Evolutionary conservation across 2,113 vertebrate genomes (phyloP), one percentile per base, ranked within the genome.

Genomic region (Fukomys damarensis): DNA sequence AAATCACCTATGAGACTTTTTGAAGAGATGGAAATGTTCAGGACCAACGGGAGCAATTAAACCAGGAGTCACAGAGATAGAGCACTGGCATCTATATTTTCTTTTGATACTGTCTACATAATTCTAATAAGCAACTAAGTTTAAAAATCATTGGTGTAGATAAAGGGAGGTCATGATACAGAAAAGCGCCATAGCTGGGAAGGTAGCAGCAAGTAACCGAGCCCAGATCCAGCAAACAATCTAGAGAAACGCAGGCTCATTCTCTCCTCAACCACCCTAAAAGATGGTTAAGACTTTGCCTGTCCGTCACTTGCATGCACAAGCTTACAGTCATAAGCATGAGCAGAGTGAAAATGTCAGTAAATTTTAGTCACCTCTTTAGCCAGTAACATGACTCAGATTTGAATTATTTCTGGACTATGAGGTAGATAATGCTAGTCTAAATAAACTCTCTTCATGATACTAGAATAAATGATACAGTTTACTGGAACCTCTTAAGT

Each of bases 381-480:
- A 80, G 24, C 38, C 43, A 68, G 32, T 83, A 74, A 94, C 24
- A 54, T 30, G 65, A 41, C 30, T 72, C 19, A 80, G 22, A 79
- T 66, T 1, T 49, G 28, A 91, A 66, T 10, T 85, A 66, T 63
- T 90, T 87, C 79, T 74, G 35, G 38, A 43, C n/a, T 63, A 35
- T 35, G 10, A 83, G 24, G 22, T 84, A 74, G 49, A 81, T 86
- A 82, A 65, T 24, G 19, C 24, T n/a, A 65, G 17, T 91, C n/a
- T 28, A 66, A 68, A 58, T 90, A 86, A 94, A 92, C 46, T 93
- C 49, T 63, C 12, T 70, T 95, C 22, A 65, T 46, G 58, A 86
- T 70, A 70, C 32, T 54, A 24, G 41, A 91, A 52, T 94, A 65
- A 95, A 84, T 61, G 16, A 63, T 46, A 77, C 11, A 32, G 30